Evolutionary conservation across 2,888 invertebrate genomes (phyloP).

Genomic region (Athalia rosae): DNA sequence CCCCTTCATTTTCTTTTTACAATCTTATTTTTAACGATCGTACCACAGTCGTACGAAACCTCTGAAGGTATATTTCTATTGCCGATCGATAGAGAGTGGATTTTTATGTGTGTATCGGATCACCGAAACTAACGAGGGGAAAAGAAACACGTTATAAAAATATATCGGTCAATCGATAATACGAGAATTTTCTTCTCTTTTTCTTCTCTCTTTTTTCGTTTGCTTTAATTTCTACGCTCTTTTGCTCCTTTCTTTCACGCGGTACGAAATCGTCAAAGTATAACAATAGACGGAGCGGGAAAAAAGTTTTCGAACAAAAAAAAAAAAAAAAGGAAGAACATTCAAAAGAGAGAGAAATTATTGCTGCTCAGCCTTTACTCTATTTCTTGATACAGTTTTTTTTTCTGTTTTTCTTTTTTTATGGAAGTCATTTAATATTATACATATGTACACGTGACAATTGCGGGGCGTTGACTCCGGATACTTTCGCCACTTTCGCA

Average conservation of each 20-base stretch:
- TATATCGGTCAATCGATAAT: slow-evolving; percentile 5
- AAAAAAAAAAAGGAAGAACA: too few relatives aligned
- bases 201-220: background rate
- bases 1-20: background rate
- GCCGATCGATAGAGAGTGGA: background rate
- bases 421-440: background rate
- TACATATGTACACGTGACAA: background rate
- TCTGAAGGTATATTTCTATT: background rate
- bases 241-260: background rate
- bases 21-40: slow-evolving; percentile 13
- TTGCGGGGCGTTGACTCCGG: slow-evolving; percentile 20
- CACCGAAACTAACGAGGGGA: too few relatives aligned
- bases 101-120: background rate
- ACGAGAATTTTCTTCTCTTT: background rate
- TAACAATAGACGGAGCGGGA: too few relatives aligned
- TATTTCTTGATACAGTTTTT: background rate
- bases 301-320: too few relatives aligned
- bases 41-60: background rate
- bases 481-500: slow-evolving; percentile 42
- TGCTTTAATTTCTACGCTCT: background rate
- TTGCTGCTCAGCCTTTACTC: background rate
- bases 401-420: background rate
- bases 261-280: background rate
- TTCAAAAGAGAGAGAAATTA: too few relatives aligned
- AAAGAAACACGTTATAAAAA: background rate